phyloP scores from a whole-genome alignment of 2,888 invertebrate species.

The Junonia oenone region DNA sequence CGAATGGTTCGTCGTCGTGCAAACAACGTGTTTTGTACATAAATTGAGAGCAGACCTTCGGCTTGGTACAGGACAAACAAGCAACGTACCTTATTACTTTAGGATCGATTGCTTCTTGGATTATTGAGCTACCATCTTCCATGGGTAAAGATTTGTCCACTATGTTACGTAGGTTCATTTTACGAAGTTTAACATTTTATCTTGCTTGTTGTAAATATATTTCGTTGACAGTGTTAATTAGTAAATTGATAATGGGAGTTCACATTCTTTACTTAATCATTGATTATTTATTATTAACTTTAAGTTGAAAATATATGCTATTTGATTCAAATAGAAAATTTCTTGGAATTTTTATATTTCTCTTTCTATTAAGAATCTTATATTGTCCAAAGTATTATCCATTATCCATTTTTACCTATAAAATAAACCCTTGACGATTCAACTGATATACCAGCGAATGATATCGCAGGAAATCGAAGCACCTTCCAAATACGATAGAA shows the following conservation, averaged over 20 bases:
- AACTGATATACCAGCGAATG: background rate
- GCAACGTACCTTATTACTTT: conserved; percentile 34
- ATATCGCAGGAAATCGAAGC: conserved; percentile 32
- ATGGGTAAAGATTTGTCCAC: background rate
- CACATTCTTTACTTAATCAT: too few species aligned
- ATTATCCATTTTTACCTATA: background rate
- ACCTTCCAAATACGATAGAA: conserved; percentile 34
- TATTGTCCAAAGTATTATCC: too few species aligned
- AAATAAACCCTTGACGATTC: background rate
- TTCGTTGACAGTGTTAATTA: too few species aligned
- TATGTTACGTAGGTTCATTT: background rate
- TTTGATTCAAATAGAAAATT: too few species aligned
- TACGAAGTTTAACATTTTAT: too few species aligned
- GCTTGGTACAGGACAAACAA: conserved; percentile 40
- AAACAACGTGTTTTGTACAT: conserved; percentile 44
- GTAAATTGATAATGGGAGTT: too few species aligned
- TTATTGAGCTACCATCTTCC: conserved; percentile 7
- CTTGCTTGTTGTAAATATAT: too few species aligned
- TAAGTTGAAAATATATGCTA: too few species aligned
- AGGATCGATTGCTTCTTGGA: conserved; percentile 26
- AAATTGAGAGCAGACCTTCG: conserved; percentile 35
- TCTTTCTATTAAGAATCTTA: background rate
- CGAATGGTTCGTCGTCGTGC: conserved; percentile 32
- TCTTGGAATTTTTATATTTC: too few species aligned
- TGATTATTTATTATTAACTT: too few species aligned